A percentile compares a stretch with the other conserved stretches of the same genome.
Conservation (phyloP, 1,140 invertebrate species). For the Oryctes rhinoceros region DNA sequence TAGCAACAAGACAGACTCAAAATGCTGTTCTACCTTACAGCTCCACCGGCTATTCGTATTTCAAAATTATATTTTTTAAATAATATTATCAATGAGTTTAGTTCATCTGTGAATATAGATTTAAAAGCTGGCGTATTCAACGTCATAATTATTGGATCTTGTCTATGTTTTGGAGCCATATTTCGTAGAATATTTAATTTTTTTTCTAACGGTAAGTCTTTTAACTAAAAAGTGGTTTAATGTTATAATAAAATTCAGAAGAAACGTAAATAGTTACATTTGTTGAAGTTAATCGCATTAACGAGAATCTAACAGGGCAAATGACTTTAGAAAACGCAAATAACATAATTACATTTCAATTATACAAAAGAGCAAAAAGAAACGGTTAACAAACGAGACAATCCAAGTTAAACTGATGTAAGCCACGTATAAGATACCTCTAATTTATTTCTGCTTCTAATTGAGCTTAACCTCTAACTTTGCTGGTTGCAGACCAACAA, state of each 20-base stretch:
- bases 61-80: slow-evolving; percentile 88
- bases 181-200: slow-evolving; percentile 48
- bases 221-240: slow-evolving; percentile 47
- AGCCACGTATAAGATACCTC: no score
- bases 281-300: not conserved
- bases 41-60: slow-evolving; percentile 93
- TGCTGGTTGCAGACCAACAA: no score
- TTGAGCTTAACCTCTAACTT: no score
- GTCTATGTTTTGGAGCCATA: slow-evolving; percentile 63
- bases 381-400: no score
- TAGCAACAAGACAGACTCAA: slow-evolving; percentile 5
- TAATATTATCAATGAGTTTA: slow-evolving; percentile 72
- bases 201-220: slow-evolving; percentile 35
- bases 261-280: not conserved
- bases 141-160: slow-evolving; percentile 74
- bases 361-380: no score
- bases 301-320: not conserved
- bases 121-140: slow-evolving; percentile 77
- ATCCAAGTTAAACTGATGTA: no score
- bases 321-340: no score
- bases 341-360: no score
- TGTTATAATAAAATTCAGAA: not conserved
- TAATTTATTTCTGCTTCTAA: no score
- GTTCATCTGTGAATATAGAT: slow-evolving; percentile 83
- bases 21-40: slow-evolving; percentile 70